Percentiles rank a stretch among this genome's conserved stretches.
Conservation (phyloP, 2,113 vertebrate species). For the Anthoscopus minutus region DNA sequence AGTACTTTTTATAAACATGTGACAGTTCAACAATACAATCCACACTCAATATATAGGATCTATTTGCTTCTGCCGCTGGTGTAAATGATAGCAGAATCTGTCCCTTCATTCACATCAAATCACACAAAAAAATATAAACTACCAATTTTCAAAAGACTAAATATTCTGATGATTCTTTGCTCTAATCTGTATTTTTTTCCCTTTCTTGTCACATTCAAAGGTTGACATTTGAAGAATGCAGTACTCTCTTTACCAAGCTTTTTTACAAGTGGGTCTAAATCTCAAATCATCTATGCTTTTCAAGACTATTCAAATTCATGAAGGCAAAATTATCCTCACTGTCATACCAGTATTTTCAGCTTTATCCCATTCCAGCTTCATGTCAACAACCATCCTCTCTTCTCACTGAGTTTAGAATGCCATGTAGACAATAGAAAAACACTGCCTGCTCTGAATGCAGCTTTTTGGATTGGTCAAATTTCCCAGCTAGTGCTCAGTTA, state of each 20-base stretch:
- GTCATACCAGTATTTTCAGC: constrained; percentile 51
- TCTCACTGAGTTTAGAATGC: not conserved
- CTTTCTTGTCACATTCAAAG: constrained; percentile 49
- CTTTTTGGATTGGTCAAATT: not conserved
- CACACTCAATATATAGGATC: not conserved
- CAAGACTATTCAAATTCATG: constrained; percentile 55
- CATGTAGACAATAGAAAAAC: constrained; percentile 1
- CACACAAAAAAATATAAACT: constrained; percentile 46
- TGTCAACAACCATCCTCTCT: constrained; percentile 30
- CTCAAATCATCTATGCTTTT: constrained; percentile 49
- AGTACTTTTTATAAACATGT: not conserved
- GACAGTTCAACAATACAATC: not conserved
- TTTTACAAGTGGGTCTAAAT: constrained; percentile 36
- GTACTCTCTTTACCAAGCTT: constrained; percentile 15
- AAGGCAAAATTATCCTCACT: constrained; percentile 58
- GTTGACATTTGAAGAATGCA: constrained; percentile 52
- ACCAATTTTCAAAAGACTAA: constrained; percentile 53
- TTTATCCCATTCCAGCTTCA: constrained; percentile 30
- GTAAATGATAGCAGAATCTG: constrained; percentile 13
- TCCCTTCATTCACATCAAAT: constrained; percentile 43
- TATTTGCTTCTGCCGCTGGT: not conserved
- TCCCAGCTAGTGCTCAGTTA: not conserved
- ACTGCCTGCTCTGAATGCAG: not conserved
- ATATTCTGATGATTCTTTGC: constrained; percentile 52
- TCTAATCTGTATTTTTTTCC: constrained; percentile 44